Evolutionary conservation across 1,140 invertebrate genomes (phyloP), one percentile per base, ranked within the genome.

Genomic region (Gonatopus flavifemur): DNA sequence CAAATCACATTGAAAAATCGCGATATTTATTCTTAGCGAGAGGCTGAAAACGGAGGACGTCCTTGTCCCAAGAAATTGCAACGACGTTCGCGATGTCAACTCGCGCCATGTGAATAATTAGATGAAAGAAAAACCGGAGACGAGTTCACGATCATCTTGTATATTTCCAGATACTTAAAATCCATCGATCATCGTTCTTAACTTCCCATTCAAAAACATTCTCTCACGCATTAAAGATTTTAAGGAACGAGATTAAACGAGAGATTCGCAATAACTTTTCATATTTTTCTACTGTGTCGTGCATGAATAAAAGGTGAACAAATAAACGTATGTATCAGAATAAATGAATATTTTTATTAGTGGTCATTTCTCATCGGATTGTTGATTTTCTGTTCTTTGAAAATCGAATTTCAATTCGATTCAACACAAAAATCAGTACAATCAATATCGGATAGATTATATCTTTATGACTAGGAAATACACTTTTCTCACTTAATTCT

Each of bases 31-130:
- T 69, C 75, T 9, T 57, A 85, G 76, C 76, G 74, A 47, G 69
- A 85, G 49, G 74, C 88, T 0, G 71, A 82, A 57, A 87, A 89
- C 67, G 88, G 87, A 2, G 90, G 90, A 0, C 79, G 74, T 55
- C 63, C 82, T 8, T 92, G 90, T 56, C 87, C 88, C 1, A 82
- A 73, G 55, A 81, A 79, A 48, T 56, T 84, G 8, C 66, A 68
- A 3, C 80, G 82, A 57, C 77, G 74, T 36, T 75, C 80, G 28
- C 70, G 76, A 52, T 86, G 85, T 50, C 64, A 69, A 37, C 33
- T 74, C 7, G 66, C 65, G 0, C 72, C 70, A 2, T 77, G 74
- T 44, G 61, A 67, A 13, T 62, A 55, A 51, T 46, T 7, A 10
- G 21, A 42, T 28, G 12, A 30, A 31, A 25, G 45, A 44, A 50